phyloP scores from a whole-genome alignment of 2,797 vertebrate genomes.

The Crypturellus tataupa region DNA sequence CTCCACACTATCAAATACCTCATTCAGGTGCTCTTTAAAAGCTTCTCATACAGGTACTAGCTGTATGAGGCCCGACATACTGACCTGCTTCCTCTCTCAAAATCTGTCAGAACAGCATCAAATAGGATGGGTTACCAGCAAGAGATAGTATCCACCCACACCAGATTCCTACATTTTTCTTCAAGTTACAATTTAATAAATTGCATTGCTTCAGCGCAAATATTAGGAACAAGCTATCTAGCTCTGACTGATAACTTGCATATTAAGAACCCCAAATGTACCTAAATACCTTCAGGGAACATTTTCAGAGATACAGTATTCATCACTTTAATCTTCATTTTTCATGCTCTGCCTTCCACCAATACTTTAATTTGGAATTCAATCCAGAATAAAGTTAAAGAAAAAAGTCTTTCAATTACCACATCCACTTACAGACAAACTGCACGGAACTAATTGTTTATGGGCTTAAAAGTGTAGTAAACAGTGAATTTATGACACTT shows the following conservation, averaged over 20 bases:
- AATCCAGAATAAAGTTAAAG: neutral
- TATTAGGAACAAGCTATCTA: neutral
- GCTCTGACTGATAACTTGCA: neutral
- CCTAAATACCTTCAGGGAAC: neutral
- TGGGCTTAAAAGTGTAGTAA: neutral
- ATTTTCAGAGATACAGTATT: neutral
- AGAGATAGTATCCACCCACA: neutral
- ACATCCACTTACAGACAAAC: neutral
- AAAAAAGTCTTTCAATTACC: neutral
- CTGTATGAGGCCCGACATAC: neutral
- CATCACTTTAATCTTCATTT: neutral
- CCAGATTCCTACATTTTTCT: neutral
- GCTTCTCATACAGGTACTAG: neutral
- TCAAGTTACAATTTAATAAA: neutral
- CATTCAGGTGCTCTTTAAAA: neutral
- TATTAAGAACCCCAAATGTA: neutral
- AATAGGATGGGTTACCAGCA: neutral
- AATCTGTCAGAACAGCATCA: neutral
- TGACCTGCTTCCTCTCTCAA: neutral
- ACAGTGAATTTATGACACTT: neutral
- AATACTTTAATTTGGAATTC: neutral
- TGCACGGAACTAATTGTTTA: neutral
- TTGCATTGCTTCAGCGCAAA: neutral
- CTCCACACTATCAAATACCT: neutral
- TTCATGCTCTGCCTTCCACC: neutral